Evolutionary conservation across 2,797 vertebrate species (phyloP), one percentile per base, ranked within the genome.

Genomic region (Sebastiscus tertius): DNA sequence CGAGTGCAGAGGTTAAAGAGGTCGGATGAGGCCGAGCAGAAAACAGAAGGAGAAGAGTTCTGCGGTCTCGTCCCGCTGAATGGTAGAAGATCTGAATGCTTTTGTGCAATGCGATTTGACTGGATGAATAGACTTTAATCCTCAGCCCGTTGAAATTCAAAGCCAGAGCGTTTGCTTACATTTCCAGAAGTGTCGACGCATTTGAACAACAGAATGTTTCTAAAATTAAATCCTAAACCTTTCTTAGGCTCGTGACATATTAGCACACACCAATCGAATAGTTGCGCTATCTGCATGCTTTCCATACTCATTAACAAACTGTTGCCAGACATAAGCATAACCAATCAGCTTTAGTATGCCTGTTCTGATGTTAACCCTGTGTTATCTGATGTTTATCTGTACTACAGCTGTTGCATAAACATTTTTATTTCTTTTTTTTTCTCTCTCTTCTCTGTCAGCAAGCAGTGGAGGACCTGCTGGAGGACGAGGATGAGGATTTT

Each of bases 401-500:
- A 29, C 34, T 67, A 46, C 80, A 77, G 62, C 75, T 72, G 70
- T 73, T 87, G 54, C 83, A 85, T 85, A 80, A 89, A 94, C 74
- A 71, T 87, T 89, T 84, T 77, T 82, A 68, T 87, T 63, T 82
- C 59, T 87, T 12, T 42, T 80, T 72, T 89, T 80, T 91, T 87
- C 85, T 90, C 85, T 96, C 64, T 82, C 69, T 82, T 84, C 80
- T 77, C 90, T 88, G 88, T 90, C 93, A 97, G 97, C 96, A 99
- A 97, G 97, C 97, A 81, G 94, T 99, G 96, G 98, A 99, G 96
- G 98, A 98, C 96, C 96, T 99, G 94, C 92, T 99, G 93, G 97
- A 97, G 96, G 98, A 98, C 73, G 98, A 99, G 93, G 99, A 99
- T 81, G 98, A 99, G 95, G 98, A 99, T 88, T 97, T 97, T 96